Conservation (phyloP, 2,797 vertebrate species). For the Philypnodon macrostomus region DNA sequence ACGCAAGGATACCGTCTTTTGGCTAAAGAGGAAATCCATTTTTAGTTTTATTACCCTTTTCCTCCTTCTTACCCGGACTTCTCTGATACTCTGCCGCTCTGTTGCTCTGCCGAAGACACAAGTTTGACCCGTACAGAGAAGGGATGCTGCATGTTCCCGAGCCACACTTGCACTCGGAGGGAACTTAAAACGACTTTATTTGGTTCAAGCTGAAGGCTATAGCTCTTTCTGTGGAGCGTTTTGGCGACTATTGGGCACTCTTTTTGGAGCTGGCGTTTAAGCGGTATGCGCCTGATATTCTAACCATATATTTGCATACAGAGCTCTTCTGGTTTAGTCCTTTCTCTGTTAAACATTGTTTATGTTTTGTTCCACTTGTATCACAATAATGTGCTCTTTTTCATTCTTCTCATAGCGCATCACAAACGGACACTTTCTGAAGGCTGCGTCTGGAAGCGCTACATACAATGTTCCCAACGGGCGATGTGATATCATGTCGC, state of each 20-base stretch:
- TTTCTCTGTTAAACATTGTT: constrained; percentile 31
- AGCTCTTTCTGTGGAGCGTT: constrained; percentile 42
- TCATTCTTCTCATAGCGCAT: constrained; percentile 55
- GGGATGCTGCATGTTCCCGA: constrained; percentile 77
- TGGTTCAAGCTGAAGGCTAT: constrained; percentile 57
- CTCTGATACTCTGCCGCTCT: constrained; percentile 42
- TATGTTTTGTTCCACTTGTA: constrained; percentile 54
- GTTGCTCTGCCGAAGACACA: constrained; percentile 57
- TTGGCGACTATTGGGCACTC: constrained; percentile 59
- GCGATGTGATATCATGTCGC: constrained; percentile 70
- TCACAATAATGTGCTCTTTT: constrained; percentile 58
- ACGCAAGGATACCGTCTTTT: constrained; percentile 53
- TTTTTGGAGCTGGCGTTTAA: constrained; percentile 34
- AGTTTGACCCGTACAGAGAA: constrained; percentile 59
- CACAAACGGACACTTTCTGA: constrained; percentile 52
- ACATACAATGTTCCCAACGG: constrained; percentile 72
- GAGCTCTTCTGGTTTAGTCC: constrained; percentile 16
- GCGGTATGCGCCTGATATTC: constrained; percentile 39
- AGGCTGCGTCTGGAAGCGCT: constrained; percentile 43
- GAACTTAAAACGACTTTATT: constrained; percentile 68
- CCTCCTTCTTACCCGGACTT: constrained; percentile 51
- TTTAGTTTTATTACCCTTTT: constrained; percentile 42
- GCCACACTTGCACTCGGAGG: constrained; percentile 75
- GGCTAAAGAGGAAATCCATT: constrained; percentile 27
- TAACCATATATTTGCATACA: constrained; percentile 57